These are phyloP conservation scores for Anas platyrhynchos DNA, from an alignment of 2,113 vertebrate genomes.

Conservation along the genomic window DNA sequence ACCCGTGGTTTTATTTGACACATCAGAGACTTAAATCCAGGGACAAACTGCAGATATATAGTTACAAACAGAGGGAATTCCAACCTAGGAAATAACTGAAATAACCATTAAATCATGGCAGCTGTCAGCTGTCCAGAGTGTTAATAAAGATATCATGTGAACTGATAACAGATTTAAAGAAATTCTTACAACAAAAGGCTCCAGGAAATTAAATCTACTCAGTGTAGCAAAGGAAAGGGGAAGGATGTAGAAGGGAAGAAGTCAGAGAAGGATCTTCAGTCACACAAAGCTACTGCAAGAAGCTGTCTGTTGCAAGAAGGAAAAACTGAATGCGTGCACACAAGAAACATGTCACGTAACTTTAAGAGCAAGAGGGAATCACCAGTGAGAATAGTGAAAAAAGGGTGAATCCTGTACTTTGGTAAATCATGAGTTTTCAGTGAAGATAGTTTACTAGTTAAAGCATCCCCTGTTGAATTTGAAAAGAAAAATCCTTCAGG, in stretches of 20 bases:
- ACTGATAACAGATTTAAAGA: background rate
- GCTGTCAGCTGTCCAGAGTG: background rate
- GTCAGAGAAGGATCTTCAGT: background rate
- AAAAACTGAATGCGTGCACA: background rate
- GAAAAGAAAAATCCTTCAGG: background rate
- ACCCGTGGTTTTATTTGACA: background rate
- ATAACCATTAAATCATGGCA: background rate
- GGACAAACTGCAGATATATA: background rate
- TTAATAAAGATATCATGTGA: background rate
- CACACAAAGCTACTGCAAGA: background rate
- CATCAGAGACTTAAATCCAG: background rate
- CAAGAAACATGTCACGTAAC: background rate
- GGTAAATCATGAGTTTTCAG: background rate
- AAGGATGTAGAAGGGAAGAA: slow-evolving; percentile 17
- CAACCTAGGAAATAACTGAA: background rate
- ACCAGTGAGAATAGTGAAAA: background rate
- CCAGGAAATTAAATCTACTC: background rate
- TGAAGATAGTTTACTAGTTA: background rate
- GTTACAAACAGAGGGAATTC: background rate
- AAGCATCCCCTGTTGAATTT: background rate
- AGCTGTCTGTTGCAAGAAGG: background rate
- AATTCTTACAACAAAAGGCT: background rate
- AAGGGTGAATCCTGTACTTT: background rate
- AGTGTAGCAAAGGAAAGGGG: slow-evolving; percentile 5
- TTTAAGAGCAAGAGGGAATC: background rate